phyloP scores from a whole-genome alignment of 64 coral and sea anemone genomes.

The Dendronephthya gigantea region DNA sequence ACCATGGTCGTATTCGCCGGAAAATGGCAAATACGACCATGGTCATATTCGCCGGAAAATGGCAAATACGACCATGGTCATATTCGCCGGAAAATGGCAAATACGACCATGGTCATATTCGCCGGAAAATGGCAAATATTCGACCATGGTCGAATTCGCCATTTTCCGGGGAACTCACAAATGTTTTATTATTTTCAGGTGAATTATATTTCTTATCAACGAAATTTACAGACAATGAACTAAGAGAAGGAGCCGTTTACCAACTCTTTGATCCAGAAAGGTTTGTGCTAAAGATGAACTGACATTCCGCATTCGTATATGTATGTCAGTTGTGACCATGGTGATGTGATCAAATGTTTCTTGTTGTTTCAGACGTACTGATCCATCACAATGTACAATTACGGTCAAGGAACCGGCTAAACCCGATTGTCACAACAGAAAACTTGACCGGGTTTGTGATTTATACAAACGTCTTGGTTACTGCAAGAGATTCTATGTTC shows the following conservation, averaged over 20 bases:
- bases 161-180: too few relatives aligned
- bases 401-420: neutral
- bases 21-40: too few relatives aligned
- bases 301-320: too few relatives aligned
- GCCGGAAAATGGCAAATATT: too few relatives aligned
- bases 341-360: neutral
- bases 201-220: constrained; percentile 68
- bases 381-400: neutral
- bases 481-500: neutral
- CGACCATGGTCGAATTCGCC: too few relatives aligned
- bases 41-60: too few relatives aligned
- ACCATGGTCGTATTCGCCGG: too few relatives aligned
- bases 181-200: constrained; percentile 22
- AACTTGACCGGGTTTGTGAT: neutral
- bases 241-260: constrained; percentile 47
- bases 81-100: too few relatives aligned
- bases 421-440: neutral
- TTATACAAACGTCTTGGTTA: neutral
- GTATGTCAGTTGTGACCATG: too few relatives aligned
- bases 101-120: too few relatives aligned
- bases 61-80: too few relatives aligned
- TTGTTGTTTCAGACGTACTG: neutral
- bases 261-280: constrained; percentile 63
- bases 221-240: constrained; percentile 9
- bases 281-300: neutral